Evolutionary conservation across 2,888 invertebrate species (phyloP).

Genomic region (Fragum sueziense): DNA sequence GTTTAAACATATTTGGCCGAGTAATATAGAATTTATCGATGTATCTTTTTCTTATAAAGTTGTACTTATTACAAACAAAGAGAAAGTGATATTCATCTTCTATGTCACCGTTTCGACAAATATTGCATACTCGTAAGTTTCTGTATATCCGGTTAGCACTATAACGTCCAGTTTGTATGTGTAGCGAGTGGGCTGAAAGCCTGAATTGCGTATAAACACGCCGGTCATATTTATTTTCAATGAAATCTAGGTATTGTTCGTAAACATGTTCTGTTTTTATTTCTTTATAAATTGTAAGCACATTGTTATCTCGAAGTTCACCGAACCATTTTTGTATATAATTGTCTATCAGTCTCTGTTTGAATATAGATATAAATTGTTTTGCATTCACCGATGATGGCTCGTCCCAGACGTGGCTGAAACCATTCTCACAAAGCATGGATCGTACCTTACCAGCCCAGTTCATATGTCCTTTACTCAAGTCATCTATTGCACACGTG

Average conservation of each 20-base stretch:
- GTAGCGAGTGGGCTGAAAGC: not conserved
- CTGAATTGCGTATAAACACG: not conserved
- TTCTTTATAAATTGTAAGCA: not conserved
- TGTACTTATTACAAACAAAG: not conserved
- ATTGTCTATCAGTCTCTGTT: not conserved
- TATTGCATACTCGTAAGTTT: not conserved
- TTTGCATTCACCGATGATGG: not conserved
- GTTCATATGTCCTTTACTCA: not conserved
- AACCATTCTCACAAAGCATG: not conserved
- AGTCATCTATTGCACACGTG: not conserved
- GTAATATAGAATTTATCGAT: not conserved
- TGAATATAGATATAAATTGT: not conserved
- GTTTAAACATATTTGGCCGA: not conserved
- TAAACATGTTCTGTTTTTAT: not conserved
- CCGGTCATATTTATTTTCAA: not conserved
- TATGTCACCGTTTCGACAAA: not conserved
- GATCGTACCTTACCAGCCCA: not conserved
- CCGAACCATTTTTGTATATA: not conserved
- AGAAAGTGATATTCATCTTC: conserved; percentile 6
- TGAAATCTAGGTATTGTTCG: conserved; percentile 3
- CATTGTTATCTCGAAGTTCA: not conserved
- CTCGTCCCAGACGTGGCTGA: not conserved
- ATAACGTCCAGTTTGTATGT: not conserved
- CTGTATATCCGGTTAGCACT: not conserved
- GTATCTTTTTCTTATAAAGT: not conserved